Evolutionary conservation across 2,797 vertebrate species (phyloP).

Genomic region (Crocodylus rhombifer): DNA sequence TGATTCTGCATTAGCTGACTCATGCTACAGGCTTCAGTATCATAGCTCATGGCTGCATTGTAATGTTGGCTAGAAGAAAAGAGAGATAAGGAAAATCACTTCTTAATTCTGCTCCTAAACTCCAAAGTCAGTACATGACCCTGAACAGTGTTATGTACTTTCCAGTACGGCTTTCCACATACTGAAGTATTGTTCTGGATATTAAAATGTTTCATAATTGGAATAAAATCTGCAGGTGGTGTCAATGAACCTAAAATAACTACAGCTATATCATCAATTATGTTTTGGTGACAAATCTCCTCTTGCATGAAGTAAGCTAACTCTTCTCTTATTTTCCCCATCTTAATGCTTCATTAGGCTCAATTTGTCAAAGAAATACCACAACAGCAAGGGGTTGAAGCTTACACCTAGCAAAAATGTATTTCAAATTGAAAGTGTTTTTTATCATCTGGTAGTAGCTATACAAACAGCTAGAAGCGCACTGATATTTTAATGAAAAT

Average conservation of each 20-base stretch:
- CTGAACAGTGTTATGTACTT: background rate
- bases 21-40: background rate
- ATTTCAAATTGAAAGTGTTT: background rate
- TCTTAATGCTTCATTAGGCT: background rate
- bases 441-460: background rate
- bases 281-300: background rate
- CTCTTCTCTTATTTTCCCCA: accelerated
- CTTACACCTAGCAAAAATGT: background rate
- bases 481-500: background rate
- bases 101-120: background rate
- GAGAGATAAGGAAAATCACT: background rate
- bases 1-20: background rate
- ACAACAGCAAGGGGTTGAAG: accelerated
- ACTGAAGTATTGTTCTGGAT: background rate
- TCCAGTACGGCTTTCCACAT: background rate
- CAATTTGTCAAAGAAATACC: accelerated
- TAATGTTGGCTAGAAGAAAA: background rate
- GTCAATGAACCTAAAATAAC: background rate
- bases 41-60: accelerated
- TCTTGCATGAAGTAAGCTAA: background rate
- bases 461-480: background rate
- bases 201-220: background rate
- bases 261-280: accelerated
- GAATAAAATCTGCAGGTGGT: background rate
- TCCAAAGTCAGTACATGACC: background rate